Percentiles rank a stretch among this genome's conserved stretches.
Conservation (phyloP, 2,888 invertebrate species). For the Copidosoma aretas region DNA sequence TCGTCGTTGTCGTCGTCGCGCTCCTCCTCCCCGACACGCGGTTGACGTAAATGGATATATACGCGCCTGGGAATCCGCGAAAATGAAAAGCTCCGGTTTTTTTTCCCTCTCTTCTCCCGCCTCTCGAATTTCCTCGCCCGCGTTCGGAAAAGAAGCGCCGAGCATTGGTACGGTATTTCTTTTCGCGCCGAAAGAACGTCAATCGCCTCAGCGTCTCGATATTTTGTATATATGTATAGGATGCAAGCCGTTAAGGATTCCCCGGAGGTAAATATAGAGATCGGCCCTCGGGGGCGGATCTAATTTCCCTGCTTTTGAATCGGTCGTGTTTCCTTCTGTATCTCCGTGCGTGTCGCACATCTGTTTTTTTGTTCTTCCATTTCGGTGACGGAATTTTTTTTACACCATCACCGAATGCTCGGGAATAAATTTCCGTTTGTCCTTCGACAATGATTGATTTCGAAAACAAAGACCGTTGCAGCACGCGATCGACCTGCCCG, state of each 20-base stretch:
- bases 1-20: neutral
- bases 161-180: neutral
- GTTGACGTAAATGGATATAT: conserved; percentile 16
- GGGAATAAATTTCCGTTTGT: too few species aligned
- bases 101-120: conserved; percentile 4
- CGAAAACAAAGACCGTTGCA: too few species aligned
- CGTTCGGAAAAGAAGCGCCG: neutral
- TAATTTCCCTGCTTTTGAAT: neutral
- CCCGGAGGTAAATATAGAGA: neutral
- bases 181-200: neutral
- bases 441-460: too few species aligned
- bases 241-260: neutral
- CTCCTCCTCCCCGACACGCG: neutral
- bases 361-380: too few species aligned
- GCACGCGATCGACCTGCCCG: too few species aligned
- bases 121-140: conserved; percentile 9
- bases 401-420: too few species aligned
- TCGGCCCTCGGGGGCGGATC: neutral
- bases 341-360: too few species aligned
- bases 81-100: conserved; percentile 2
- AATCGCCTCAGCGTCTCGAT: neutral
- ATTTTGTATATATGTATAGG: too few species aligned
- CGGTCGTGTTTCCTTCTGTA: too few species aligned
- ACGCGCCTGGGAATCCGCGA: neutral
- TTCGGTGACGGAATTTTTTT: too few species aligned